Percentiles rank a stretch among this genome's conserved stretches.
These are phyloP conservation scores for Heteropelma amictum DNA, from an alignment of 2,888 invertebrate genomes.

Conservation along the genomic window DNA sequence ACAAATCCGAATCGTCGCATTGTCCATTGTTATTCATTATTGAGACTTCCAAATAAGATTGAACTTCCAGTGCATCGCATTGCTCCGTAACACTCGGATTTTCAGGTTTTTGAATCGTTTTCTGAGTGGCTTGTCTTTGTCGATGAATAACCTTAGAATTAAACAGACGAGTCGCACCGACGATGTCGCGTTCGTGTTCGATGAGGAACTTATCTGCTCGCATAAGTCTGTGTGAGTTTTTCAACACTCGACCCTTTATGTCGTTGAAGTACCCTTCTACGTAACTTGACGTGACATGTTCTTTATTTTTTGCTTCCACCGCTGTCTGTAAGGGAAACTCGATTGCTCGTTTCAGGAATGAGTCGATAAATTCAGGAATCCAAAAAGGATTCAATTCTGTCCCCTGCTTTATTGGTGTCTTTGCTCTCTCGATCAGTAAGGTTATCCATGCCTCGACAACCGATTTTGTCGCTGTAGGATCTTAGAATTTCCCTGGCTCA, in stretches of 20 bases:
- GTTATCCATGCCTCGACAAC: neutral
- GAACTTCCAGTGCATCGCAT: neutral
- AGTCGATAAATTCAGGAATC: constrained; percentile 29
- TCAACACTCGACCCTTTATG: constrained; percentile 1
- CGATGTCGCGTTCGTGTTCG: neutral
- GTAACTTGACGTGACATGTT: constrained; percentile 11
- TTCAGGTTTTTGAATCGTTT: too few relatives aligned
- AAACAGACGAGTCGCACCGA: neutral
- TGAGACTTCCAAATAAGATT: neutral
- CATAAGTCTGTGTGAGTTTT: neutral
- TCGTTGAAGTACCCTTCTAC: constrained; percentile 28
- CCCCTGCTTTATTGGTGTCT: neutral
- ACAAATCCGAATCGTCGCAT: constrained; percentile 1
- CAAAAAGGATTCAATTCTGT: constrained; percentile 28
- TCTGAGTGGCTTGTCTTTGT: too few relatives aligned
- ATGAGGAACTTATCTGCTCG: constrained; percentile 20
- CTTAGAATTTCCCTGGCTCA: too few relatives aligned
- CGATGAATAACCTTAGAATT: neutral
- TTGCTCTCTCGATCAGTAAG: neutral
- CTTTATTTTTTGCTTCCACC: neutral
- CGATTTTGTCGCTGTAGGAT: too few relatives aligned
- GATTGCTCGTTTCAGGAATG: neutral
- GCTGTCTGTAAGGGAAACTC: constrained; percentile 25
- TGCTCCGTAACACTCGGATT: neutral
- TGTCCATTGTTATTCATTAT: too few relatives aligned